Base-by-base conservation (phyloP, 2,888 invertebrate genomes). In the Ariolimax columbianus region DNA sequence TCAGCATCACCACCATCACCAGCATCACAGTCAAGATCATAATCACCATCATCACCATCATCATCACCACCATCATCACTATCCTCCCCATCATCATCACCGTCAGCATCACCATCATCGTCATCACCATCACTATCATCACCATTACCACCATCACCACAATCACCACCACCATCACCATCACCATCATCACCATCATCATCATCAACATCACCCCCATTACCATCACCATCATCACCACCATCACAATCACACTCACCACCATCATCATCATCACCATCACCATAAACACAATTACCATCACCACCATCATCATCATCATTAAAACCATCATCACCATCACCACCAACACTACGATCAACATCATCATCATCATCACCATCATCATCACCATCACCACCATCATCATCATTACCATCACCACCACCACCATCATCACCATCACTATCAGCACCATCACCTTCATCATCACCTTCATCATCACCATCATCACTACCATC, bases 391-490 rank as follows among this genome's bases (percentile, higher is more conserved):
- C n/a, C 40, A 72, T 26, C 40, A 72, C 0, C 40, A 38, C 26
- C 26, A 72, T 72, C n/a, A 70, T 51, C 36, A 51, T 51, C 72
- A 51, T 33, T 33, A 7, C 26, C 3, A 47, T 33, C 43, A 36
- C 72, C 14, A 36, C 19, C 72, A 40, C 55, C 70, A 70, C 47
- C 23, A 36, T 30, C 36, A 70, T 33, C 51, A 43, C 26, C 43
- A 82, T n/a, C 30, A 75, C 26, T 43, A 82, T 23, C 17, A 30
- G 38, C 66, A 66, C 26, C 40, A 80, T 66, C 68, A 43, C 68
- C 38, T 47, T 47, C n/a, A n/a, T n/a, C n/a, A n/a, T n/a, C n/a
- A n/a, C n/a, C n/a, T n/a, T n/a, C n/a, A n/a, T n/a, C n/a, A n/a
- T n/a, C 43, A 38, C 36, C 59, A 38, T 63, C 66, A 66, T 33